phyloP scores from a whole-genome alignment of 2,113 vertebrate genomes.

The Oryzias woworae region DNA sequence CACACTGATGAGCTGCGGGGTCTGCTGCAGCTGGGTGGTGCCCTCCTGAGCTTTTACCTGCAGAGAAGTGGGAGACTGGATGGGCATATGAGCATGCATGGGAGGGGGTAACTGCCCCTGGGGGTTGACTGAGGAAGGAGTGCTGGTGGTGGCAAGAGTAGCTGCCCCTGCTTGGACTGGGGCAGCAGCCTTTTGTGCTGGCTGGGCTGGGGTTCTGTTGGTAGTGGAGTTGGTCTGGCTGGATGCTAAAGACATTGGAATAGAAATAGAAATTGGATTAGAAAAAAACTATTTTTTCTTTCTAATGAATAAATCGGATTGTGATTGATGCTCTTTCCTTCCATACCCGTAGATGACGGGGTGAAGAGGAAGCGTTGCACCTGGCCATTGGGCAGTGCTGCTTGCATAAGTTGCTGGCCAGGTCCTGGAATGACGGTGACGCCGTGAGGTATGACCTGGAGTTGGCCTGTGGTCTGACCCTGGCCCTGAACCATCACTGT shows the following conservation, averaged over 20 bases:
- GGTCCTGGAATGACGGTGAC: slow-evolving; percentile 95
- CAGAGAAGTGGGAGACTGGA: slow-evolving; percentile 72
- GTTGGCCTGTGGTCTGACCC: slow-evolving; percentile 94
- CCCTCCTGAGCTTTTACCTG: slow-evolving; percentile 77
- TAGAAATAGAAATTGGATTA: not conserved
- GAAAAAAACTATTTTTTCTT: too few relatives aligned
- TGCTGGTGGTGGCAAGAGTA: slow-evolving; percentile 59
- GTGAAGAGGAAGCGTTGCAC: slow-evolving; percentile 98
- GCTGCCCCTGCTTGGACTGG: slow-evolving; percentile 68
- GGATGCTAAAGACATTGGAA: slow-evolving; percentile 22
- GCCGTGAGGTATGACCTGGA: slow-evolving; percentile 96
- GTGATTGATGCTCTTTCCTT: too few relatives aligned
- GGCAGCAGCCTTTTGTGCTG: slow-evolving; percentile 72
- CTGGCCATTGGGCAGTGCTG: slow-evolving; percentile 94
- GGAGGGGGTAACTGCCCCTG: slow-evolving; percentile 81
- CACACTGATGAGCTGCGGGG: slow-evolving; percentile 82
- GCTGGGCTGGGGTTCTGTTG: slow-evolving; percentile 70
- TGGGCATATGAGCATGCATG: slow-evolving; percentile 81
- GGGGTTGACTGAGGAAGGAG: slow-evolving; percentile 63
- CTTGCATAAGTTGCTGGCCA: slow-evolving; percentile 98
- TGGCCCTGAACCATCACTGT: slow-evolving; percentile 98
- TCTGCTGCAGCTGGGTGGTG: slow-evolving; percentile 80
- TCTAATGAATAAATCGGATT: too few relatives aligned
- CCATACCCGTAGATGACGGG: slow-evolving; percentile 77
- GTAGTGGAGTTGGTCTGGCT: slow-evolving; percentile 65